Percentiles rank a stretch among this genome's conserved stretches.
Conservation (phyloP, 2,113 vertebrate genomes). For the Symphodus melops region DNA sequence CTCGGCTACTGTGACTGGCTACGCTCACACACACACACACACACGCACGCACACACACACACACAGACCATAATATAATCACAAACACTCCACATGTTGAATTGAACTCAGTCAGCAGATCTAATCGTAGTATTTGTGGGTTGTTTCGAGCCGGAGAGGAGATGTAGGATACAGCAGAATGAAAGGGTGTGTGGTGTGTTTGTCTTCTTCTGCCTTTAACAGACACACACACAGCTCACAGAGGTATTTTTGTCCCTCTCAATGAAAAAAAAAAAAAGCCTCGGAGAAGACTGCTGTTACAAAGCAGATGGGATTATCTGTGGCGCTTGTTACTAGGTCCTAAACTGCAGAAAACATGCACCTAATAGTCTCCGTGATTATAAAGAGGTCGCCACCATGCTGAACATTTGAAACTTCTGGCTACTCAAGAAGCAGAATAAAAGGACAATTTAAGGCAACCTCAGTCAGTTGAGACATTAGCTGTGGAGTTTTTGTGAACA, state of each 20-base stretch:
- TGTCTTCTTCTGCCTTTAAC: slow-evolving; percentile 17
- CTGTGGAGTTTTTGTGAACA: no score
- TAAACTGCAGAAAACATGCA: no score
- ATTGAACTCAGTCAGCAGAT: slow-evolving; percentile 24
- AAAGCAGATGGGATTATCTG: slow-evolving; percentile 69
- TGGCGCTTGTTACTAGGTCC: slow-evolving; percentile 45
- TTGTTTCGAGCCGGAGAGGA: slow-evolving; percentile 19
- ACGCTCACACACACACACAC: slow-evolving; percentile 14
- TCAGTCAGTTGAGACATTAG: no score
- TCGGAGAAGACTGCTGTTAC: slow-evolving; percentile 34
- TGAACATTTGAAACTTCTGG: no score
- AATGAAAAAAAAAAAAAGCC: slow-evolving; percentile 24
- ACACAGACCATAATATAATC: slow-evolving; percentile 12
- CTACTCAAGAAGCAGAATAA: no score
- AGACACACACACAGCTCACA: no score
- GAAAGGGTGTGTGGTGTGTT: slow-evolving; percentile 41
- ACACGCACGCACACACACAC: slow-evolving; percentile 24
- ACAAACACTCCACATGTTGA: slow-evolving; percentile 12
- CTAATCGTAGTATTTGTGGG: slow-evolving; percentile 48
- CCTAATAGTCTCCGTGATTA: no score
- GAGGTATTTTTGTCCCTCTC: slow-evolving; percentile 59
- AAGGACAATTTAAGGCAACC: no score
- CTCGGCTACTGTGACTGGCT: slow-evolving; percentile 45
- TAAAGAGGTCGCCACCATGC: no score
- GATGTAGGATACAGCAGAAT: slow-evolving; percentile 37